Percentiles rank a stretch among this genome's conserved stretches.
These are phyloP conservation scores for Urocolius indicus DNA, from an alignment of 2,113 vertebrate species.

Conservation along the genomic window DNA sequence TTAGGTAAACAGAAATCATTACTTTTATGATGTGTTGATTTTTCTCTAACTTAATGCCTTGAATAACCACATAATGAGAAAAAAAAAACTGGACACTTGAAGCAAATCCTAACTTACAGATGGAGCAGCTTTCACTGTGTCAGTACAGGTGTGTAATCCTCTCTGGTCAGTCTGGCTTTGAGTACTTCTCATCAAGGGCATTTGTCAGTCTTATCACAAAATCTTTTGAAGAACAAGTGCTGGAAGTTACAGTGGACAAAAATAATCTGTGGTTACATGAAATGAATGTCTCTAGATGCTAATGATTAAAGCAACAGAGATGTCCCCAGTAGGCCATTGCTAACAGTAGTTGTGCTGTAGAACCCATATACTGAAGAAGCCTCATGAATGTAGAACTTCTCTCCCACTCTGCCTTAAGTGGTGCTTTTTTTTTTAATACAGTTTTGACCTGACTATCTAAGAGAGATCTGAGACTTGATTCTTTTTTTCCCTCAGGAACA, in stretches of 20 bases:
- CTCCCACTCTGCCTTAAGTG: accelerated
- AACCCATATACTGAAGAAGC: background rate
- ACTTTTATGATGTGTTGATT: accelerated
- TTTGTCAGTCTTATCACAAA: background rate
- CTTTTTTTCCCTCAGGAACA: background rate
- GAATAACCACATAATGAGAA: background rate
- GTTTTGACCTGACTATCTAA: background rate
- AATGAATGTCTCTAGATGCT: background rate
- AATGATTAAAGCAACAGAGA: background rate
- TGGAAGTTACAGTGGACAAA: background rate
- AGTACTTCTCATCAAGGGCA: background rate
- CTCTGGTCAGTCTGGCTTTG: background rate
- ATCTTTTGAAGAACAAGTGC: background rate
- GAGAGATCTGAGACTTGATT: background rate
- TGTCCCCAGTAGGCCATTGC: accelerated
- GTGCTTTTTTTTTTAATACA: background rate
- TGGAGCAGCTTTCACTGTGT: background rate
- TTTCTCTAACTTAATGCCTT: background rate
- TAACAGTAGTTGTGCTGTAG: background rate
- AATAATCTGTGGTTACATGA: background rate
- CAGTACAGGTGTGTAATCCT: background rate
- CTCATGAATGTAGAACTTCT: background rate
- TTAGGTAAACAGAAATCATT: background rate
- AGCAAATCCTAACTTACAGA: accelerated
- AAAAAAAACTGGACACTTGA: background rate